Conservation (phyloP, 2,797 vertebrate species). For the Girardinus metallicus region DNA sequence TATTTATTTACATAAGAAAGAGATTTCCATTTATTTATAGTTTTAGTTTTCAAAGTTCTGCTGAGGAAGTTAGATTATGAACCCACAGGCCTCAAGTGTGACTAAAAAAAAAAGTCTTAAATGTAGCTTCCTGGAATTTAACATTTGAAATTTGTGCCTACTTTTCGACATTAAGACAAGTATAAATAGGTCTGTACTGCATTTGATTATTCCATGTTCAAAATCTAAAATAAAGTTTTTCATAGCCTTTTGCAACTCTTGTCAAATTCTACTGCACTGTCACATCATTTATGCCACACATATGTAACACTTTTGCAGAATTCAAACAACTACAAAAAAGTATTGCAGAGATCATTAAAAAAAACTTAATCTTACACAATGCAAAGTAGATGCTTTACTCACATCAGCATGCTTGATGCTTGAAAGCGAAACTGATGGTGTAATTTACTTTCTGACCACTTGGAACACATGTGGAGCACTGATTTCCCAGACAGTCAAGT, state of each 20-base stretch:
- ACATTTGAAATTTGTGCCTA: neutral
- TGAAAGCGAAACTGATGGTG: neutral
- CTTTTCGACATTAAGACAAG: slow-evolving; percentile 9
- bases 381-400: neutral
- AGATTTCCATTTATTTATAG: neutral
- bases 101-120: neutral
- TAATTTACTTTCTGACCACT: neutral
- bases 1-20: neutral
- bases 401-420: neutral
- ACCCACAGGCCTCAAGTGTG: neutral
- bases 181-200: neutral
- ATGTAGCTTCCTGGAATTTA: neutral
- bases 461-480: neutral
- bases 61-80: neutral
- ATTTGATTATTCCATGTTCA: neutral
- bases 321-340: neutral
- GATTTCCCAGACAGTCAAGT: neutral
- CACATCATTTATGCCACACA: neutral
- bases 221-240: neutral
- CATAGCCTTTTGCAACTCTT: neutral
- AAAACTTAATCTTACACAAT: neutral
- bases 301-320: neutral
- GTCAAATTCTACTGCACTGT: neutral
- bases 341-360: neutral
- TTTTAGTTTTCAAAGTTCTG: neutral